These are phyloP conservation scores for Loxodonta africana DNA, from an alignment of 2,113 vertebrate genomes.

Conservation along the genomic window DNA sequence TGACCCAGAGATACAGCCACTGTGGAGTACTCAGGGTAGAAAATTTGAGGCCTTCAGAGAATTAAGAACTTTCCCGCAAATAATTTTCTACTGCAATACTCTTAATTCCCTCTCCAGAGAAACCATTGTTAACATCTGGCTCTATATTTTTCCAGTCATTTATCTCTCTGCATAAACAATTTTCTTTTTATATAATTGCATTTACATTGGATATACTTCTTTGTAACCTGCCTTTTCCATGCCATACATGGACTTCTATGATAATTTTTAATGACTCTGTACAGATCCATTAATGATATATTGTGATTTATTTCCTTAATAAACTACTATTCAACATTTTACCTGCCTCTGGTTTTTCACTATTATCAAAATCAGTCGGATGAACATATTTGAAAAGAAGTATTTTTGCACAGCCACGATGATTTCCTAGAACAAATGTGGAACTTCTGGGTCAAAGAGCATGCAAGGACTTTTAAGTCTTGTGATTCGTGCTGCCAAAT, in stretches of 20 bases:
- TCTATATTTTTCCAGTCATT: neutral
- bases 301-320: neutral
- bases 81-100: conserved; percentile 42
- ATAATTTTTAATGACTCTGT: conserved; percentile 15
- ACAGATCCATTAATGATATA: conserved; percentile 8
- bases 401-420: neutral
- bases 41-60: neutral
- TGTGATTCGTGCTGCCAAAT: neutral
- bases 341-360: neutral
- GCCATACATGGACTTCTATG: neutral
- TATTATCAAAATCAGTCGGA: neutral
- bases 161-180: neutral
- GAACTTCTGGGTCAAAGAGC: neutral
- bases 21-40: neutral
- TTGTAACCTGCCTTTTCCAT: neutral
- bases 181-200: conserved; percentile 22
- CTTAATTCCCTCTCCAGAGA: conserved; percentile 12
- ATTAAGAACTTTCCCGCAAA: neutral
- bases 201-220: neutral
- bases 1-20: neutral
- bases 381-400: neutral
- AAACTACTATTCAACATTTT: neutral
- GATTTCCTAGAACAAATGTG: conserved; percentile 1
- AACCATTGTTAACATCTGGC: neutral
- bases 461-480: conserved; percentile 14